Evolutionary conservation across 2,888 invertebrate genomes (phyloP).

Genomic region (Neoitamus cyanurus): DNA sequence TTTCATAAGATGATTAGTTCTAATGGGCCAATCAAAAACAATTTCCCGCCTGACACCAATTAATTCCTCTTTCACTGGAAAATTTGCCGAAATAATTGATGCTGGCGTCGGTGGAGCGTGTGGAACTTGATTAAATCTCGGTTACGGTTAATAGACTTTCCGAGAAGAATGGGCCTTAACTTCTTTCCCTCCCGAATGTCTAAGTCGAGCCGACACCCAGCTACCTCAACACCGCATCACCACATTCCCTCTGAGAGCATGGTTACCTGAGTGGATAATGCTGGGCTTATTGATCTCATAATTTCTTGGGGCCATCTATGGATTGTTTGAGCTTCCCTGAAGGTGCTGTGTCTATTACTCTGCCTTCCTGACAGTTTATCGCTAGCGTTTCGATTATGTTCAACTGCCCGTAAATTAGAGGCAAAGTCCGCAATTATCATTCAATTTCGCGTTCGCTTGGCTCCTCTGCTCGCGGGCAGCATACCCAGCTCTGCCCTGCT

Average conservation of each 20-base stretch:
- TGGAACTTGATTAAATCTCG: neutral
- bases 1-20: neutral
- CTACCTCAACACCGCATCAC: neutral
- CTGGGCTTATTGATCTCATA: neutral
- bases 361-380: neutral
- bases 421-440: neutral
- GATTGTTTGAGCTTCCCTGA: neutral
- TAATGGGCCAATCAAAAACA: neutral
- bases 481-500: neutral
- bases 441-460: conserved; percentile 12
- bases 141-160: neutral
- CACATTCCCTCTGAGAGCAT: neutral
- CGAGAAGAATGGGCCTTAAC: neutral
- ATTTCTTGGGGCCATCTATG: neutral
- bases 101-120: neutral
- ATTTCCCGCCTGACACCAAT: neutral
- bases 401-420: conserved; percentile 19
- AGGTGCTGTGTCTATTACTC: neutral
- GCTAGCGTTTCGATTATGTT: conserved; percentile 11
- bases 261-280: conserved; percentile 18
- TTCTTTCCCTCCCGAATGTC: neutral
- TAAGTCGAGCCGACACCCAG: neutral
- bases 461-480: neutral
- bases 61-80: neutral
- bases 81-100: neutral